phyloP scores from a whole-genome alignment of 2,797 vertebrate genomes.

The Aldrovandia affinis region DNA sequence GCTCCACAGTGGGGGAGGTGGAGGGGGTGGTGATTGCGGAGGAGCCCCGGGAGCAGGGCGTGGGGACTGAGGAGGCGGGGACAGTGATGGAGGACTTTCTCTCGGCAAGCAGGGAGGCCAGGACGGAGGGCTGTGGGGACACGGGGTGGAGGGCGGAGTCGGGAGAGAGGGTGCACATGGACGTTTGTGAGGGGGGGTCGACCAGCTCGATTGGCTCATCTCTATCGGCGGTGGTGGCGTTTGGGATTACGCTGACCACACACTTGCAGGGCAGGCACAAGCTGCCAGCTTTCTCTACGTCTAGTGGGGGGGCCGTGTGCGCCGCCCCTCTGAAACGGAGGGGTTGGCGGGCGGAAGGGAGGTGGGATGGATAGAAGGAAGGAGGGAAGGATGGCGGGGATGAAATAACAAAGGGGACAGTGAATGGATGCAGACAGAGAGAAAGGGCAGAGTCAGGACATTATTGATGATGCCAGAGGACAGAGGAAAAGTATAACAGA shows the following conservation, averaged over 20 bases:
- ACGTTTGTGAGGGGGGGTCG: constrained; percentile 33
- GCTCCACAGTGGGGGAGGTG: constrained; percentile 72
- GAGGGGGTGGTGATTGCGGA: constrained; percentile 65
- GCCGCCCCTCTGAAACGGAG: constrained; percentile 65
- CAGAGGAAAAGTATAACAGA: neutral
- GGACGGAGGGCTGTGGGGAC: constrained; percentile 63
- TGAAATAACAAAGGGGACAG: constrained; percentile 30
- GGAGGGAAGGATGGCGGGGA: constrained; percentile 43
- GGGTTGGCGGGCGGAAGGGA: constrained; percentile 31
- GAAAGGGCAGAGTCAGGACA: constrained; percentile 40
- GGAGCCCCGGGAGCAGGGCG: constrained; percentile 58
- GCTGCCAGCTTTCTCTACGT: constrained; percentile 62
- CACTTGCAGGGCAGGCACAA: constrained; percentile 75
- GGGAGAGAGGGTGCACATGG: constrained; percentile 42
- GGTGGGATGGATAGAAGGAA: constrained; percentile 66
- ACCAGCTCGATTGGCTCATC: constrained; percentile 52
- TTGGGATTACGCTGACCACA: constrained; percentile 69
- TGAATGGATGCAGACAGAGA: constrained; percentile 43
- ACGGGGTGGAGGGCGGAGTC: constrained; percentile 44
- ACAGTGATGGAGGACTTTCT: constrained; percentile 66
- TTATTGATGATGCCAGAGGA: neutral
- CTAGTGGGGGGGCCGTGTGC: constrained; percentile 63
- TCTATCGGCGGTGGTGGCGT: constrained; percentile 65
- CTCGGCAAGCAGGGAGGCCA: constrained; percentile 67
- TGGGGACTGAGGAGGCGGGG: constrained; percentile 74